Evolutionary conservation across 2,797 vertebrate species (phyloP).

Genomic region (Mormyrus proboscirostris): DNA sequence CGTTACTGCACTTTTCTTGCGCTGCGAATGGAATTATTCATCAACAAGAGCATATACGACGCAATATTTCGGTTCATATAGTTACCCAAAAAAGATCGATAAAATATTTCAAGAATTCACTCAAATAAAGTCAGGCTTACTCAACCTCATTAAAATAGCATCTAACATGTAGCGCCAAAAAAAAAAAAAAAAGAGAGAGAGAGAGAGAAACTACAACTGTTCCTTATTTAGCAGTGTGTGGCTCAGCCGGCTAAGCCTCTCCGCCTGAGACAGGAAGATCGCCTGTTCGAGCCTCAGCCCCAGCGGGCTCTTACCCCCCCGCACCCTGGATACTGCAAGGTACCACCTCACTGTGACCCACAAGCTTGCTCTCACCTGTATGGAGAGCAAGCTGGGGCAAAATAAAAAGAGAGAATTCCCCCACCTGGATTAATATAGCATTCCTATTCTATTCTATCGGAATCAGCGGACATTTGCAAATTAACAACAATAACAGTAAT

Average conservation of each 20-base stretch:
- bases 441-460: neutral
- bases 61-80: neutral
- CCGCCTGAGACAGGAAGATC: neutral
- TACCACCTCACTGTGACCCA: neutral
- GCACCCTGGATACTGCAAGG: neutral
- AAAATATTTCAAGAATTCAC: neutral
- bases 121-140: neutral
- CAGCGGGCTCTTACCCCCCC: neutral
- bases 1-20: slow-evolving; percentile 77
- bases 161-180: neutral
- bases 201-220: neutral
- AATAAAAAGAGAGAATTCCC: neutral
- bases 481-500: neutral
- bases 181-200: too few species aligned
- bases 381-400: neutral
- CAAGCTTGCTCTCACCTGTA: neutral
- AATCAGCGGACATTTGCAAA: neutral
- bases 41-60: neutral
- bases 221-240: neutral
- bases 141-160: neutral
- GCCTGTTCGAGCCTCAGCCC: neutral
- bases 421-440: neutral
- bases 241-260: neutral
- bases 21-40: slow-evolving; percentile 52
- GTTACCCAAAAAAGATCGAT: neutral